Conservation (phyloP, 2,797 vertebrate species). For the Phaenicophaeus curvirostris region DNA sequence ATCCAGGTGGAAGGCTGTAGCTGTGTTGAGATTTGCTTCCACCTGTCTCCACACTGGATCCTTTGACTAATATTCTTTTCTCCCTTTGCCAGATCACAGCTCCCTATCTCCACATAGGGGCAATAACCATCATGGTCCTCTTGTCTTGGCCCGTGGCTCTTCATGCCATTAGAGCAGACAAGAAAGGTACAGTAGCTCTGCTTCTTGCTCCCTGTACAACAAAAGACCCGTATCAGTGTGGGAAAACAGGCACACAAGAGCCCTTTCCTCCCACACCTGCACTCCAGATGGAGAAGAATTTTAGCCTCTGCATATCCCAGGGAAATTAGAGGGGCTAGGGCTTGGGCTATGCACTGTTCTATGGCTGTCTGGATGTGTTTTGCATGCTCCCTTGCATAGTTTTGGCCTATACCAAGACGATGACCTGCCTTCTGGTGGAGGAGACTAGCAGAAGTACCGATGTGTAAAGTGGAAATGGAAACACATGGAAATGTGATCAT, state of each 20-base stretch:
- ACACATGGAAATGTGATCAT: background rate
- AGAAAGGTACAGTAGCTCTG: conserved; percentile 78
- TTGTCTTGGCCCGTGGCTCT: conserved; percentile 88
- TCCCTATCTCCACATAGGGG: conserved; percentile 87
- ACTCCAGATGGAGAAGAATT: background rate
- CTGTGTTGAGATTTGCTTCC: background rate
- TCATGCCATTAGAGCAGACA: conserved; percentile 85
- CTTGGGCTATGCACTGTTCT: background rate
- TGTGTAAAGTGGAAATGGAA: background rate
- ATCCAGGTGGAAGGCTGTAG: background rate
- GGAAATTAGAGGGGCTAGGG: background rate
- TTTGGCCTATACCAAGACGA: background rate
- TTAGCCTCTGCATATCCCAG: background rate
- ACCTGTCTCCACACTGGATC: background rate
- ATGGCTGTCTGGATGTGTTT: background rate
- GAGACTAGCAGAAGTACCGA: background rate
- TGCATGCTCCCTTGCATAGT: background rate
- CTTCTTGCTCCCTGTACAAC: background rate
- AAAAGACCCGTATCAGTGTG: rapidly evolving
- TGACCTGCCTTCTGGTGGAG: background rate
- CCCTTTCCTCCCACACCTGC: background rate
- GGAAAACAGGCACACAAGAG: background rate
- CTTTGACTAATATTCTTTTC: background rate
- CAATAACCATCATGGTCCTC: conserved; percentile 83
- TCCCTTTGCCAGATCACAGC: conserved; percentile 84